A percentile compares a stretch with the other conserved stretches of the same genome.
Evolutionary conservation across 2,888 invertebrate genomes (phyloP).

Genomic region (Pollenia angustigena): DNA sequence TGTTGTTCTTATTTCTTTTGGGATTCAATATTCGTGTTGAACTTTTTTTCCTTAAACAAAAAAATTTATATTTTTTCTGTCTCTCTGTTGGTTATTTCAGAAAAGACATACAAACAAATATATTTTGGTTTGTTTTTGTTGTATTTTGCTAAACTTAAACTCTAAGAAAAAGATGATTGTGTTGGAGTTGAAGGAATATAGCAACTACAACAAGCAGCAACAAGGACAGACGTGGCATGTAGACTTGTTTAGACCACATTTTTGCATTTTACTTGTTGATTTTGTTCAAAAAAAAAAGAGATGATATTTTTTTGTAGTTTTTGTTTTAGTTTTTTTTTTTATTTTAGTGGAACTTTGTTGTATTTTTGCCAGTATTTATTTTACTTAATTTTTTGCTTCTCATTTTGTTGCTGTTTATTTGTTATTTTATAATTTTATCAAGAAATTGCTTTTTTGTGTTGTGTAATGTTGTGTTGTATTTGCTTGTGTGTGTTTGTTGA

Average conservation of each 20-base stretch:
- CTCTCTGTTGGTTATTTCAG: constrained; percentile 45
- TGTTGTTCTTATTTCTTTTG: constrained; percentile 60
- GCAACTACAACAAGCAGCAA: constrained; percentile 16
- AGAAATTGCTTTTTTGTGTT: constrained; percentile 72
- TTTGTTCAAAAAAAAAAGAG: constrained; percentile 59
- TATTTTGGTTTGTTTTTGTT: constrained; percentile 33
- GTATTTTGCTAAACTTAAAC: constrained; percentile 35
- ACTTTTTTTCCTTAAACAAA: constrained; percentile 38
- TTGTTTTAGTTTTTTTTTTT: constrained; percentile 36
- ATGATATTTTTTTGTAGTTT: constrained; percentile 41
- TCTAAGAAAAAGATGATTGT: constrained; percentile 63
- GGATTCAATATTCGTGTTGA: constrained; percentile 66
- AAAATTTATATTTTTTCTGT: constrained; percentile 25
- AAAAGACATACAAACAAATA: constrained; percentile 25
- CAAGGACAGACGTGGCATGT: constrained; percentile 58
- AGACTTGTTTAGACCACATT: constrained; percentile 73
- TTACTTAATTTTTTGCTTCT: constrained; percentile 3
- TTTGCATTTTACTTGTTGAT: constrained; percentile 74
- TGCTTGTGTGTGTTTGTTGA: constrained; percentile 25
- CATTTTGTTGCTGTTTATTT: constrained; percentile 52
- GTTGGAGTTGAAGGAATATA: constrained; percentile 71
- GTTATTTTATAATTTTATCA: constrained; percentile 72
- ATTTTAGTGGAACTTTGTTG: constrained; percentile 45
- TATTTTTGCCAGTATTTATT: constrained; percentile 31
- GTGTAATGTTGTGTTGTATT: not conserved